Evolutionary conservation across 2,797 vertebrate genomes (phyloP).

Genomic region (Leucoraja ocellata): DNA sequence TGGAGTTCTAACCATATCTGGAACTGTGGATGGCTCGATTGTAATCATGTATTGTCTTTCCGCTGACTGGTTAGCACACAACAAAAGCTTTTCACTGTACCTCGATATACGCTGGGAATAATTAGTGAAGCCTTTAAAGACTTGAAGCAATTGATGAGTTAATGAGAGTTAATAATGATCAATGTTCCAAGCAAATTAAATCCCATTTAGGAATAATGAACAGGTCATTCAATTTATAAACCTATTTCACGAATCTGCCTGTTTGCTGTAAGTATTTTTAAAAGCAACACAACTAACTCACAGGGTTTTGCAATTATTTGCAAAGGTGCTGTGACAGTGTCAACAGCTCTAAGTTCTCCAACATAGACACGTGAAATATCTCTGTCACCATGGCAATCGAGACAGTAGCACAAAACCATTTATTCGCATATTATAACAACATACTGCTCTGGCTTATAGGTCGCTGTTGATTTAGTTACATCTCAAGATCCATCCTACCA

Average conservation of each 20-base stretch:
- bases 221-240: neutral
- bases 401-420: neutral
- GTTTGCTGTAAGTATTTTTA: neutral
- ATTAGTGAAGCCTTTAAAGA: neutral
- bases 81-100: too few relatives aligned
- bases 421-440: neutral
- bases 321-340: neutral
- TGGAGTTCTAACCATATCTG: neutral
- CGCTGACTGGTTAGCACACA: too few relatives aligned
- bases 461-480: neutral
- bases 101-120: neutral
- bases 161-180: neutral
- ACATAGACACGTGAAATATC: conserved; percentile 16
- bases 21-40: neutral
- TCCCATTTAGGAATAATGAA: neutral
- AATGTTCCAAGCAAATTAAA: neutral
- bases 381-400: conserved; percentile 2
- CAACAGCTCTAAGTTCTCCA: neutral
- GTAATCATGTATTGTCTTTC: too few relatives aligned
- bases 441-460: neutral
- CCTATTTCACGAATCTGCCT: neutral
- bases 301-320: neutral
- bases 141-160: neutral
- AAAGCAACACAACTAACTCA: neutral
- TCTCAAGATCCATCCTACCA: neutral